A percentile compares a stretch with the other conserved stretches of the same genome.
phyloP scores from a whole-genome alignment of 2,888 invertebrate genomes.

The Syrphus vitripennis region DNA sequence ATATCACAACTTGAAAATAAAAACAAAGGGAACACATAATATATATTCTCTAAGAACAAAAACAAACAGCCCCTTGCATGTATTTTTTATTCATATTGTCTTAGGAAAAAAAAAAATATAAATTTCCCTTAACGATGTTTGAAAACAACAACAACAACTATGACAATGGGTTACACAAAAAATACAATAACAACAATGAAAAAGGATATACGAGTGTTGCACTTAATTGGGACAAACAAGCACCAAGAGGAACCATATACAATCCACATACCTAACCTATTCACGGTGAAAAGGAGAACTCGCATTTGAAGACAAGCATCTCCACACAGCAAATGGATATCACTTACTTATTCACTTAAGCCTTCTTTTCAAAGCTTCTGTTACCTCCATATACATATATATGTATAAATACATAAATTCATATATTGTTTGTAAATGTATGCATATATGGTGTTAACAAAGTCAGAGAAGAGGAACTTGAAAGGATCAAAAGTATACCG shows the following conservation, averaged over 20 bases:
- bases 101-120: constrained; percentile 18
- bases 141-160: neutral
- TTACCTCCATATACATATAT: neutral
- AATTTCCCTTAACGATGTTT: constrained; percentile 58
- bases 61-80: constrained; percentile 22
- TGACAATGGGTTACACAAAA: neutral
- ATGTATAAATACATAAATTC: neutral
- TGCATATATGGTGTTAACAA: constrained; percentile 4
- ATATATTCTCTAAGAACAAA: constrained; percentile 28
- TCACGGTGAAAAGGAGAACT: constrained; percentile 9
- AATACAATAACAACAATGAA: constrained; percentile 16
- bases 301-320: constrained; percentile 54
- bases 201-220: constrained; percentile 14
- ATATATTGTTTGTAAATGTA: neutral
- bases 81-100: neutral
- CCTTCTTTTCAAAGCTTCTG: constrained; percentile 30
- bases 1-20: constrained; percentile 27
- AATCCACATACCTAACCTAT: constrained; percentile 2
- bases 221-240: constrained; percentile 47
- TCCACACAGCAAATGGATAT: constrained; percentile 55
- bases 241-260: constrained; percentile 5
- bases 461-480: constrained; percentile 26
- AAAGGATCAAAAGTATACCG: constrained; percentile 44
- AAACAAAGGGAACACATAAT: neutral
- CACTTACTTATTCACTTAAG: constrained; percentile 69